These are phyloP conservation scores for Minunthozetes semirufus DNA, from an alignment of 2,888 invertebrate genomes.

Conservation along the genomic window DNA sequence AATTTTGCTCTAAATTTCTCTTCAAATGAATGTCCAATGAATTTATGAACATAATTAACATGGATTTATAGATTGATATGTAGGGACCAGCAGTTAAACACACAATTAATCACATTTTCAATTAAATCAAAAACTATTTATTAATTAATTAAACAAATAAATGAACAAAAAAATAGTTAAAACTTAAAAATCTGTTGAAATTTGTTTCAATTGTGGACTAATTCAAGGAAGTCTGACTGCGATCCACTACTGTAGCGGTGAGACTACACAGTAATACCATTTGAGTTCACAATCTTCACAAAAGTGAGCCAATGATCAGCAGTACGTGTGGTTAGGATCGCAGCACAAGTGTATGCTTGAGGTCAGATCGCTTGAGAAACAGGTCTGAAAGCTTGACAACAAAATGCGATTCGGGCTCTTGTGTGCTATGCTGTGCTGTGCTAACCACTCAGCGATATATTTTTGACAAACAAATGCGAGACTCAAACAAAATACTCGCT, in stretches of 20 bases:
- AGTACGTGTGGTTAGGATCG: conserved; percentile 18
- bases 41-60: neutral
- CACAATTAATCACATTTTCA: no score
- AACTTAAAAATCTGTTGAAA: neutral
- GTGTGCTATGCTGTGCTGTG: neutral
- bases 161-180: neutral
- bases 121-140: no score
- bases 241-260: neutral
- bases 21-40: neutral
- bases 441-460: no score
- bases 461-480: neutral
- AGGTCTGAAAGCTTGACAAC: conserved; percentile 23
- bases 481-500: neutral
- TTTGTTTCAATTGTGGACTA: neutral
- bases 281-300: conserved; percentile 11
- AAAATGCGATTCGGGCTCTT: conserved; percentile 14
- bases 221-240: conserved; percentile 24
- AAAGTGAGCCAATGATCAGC: conserved; percentile 24
- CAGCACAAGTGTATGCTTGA: conserved; percentile 28
- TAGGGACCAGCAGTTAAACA: neutral
- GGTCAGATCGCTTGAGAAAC: conserved; percentile 29
- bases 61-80: neutral
- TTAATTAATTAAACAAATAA: no score
- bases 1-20: conserved; percentile 3
- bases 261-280: neutral